Percentiles rank a stretch among this genome's conserved stretches.
Conservation (phyloP, 2,888 invertebrate species). For the Hedychridium roseum region DNA sequence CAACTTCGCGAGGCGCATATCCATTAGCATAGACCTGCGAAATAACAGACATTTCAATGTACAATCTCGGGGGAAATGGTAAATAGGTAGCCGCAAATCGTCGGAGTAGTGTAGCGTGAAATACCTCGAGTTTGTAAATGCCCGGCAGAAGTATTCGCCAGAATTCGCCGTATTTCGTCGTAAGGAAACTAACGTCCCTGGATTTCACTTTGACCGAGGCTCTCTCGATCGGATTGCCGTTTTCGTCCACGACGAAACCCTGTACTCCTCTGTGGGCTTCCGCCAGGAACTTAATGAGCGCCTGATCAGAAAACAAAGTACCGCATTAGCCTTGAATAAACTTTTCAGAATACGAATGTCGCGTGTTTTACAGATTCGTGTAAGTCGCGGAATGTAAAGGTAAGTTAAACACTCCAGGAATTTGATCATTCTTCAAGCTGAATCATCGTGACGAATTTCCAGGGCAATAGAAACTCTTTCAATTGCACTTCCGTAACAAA, state of each 20-base stretch:
- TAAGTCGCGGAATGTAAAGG: no score
- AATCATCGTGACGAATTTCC: no score
- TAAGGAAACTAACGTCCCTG: conserved; percentile 85
- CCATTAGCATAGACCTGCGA: conserved; percentile 83
- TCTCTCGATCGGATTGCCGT: conserved; percentile 80
- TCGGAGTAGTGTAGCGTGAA: not conserved
- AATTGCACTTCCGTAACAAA: no score
- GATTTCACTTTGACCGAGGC: conserved; percentile 82
- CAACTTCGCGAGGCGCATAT: conserved; percentile 82
- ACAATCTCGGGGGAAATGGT: no score
- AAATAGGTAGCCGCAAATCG: no score
- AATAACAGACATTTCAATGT: no score
- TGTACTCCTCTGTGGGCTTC: conserved; percentile 90
- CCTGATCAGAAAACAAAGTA: conserved; percentile 65
- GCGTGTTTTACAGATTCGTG: no score
- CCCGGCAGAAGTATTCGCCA: conserved; percentile 93
- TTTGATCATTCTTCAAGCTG: no score
- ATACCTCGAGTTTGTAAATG: conserved; percentile 83
- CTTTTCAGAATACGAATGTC: no score
- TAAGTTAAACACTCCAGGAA: no score
- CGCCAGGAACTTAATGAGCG: conserved; percentile 82
- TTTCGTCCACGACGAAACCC: conserved; percentile 83
- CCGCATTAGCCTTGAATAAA: not conserved
- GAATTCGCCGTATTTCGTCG: conserved; percentile 92
- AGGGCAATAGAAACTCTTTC: not conserved